These are phyloP conservation scores for Gymnocypris eckloni DNA, from an alignment of 2,797 vertebrate species.

Conservation along the genomic window DNA sequence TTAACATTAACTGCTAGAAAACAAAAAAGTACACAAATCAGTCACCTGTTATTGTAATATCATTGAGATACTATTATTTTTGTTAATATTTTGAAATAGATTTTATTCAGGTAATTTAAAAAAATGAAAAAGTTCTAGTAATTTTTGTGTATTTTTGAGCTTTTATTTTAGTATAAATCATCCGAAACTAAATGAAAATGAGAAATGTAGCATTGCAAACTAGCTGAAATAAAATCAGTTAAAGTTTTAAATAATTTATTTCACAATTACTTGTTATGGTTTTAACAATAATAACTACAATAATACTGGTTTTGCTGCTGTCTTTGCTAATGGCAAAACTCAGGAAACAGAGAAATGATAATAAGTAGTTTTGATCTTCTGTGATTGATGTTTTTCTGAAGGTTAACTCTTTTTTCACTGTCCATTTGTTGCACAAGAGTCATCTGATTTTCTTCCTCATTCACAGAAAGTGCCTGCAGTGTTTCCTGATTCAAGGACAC, in stretches of 20 bases:
- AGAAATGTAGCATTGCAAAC: neutral
- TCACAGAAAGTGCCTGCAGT: neutral
- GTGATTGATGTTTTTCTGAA: neutral
- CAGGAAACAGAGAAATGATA: neutral
- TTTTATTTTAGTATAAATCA: neutral
- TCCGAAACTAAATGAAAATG: neutral
- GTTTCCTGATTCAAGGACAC: constrained; percentile 11
- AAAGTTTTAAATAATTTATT: neutral
- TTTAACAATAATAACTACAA: neutral
- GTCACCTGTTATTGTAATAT: neutral
- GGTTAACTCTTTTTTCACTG: neutral
- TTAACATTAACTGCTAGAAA: neutral
- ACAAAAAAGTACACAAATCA: neutral
- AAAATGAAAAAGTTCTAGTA: neutral
- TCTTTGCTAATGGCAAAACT: neutral
- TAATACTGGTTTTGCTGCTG: neutral
- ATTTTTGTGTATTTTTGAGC: neutral
- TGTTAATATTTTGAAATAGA: neutral
- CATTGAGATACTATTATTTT: neutral
- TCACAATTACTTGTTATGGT: neutral
- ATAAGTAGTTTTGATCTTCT: neutral
- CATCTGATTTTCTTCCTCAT: neutral
- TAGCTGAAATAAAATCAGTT: neutral
- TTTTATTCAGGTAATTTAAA: neutral
- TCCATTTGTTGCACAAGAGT: neutral